Evolutionary conservation across 2,113 vertebrate species (phyloP).

Genomic region (Cathartes aura): DNA sequence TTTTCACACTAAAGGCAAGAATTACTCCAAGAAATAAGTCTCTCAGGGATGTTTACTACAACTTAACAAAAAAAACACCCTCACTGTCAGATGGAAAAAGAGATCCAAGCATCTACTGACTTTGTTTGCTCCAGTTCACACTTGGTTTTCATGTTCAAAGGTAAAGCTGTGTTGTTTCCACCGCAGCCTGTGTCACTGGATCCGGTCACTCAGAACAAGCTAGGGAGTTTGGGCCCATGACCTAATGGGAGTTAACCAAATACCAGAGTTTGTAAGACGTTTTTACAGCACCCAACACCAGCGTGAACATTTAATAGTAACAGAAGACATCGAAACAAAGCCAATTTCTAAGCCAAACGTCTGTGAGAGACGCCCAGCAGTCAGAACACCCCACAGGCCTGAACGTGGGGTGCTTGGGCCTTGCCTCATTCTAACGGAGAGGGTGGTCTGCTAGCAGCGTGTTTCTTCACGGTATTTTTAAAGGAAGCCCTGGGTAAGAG

Average conservation of each 20-base stretch:
- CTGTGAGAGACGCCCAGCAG: fast-evolving
- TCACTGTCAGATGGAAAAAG: neutral
- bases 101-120: neutral
- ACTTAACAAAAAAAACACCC: neutral
- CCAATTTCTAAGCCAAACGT: fast-evolving
- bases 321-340: neutral
- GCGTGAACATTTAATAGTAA: fast-evolving
- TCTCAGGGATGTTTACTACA: neutral
- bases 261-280: fast-evolving
- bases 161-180: neutral
- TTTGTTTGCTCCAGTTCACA: neutral
- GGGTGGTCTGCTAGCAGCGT: fast-evolving
- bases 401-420: fast-evolving
- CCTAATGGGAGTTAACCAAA: fast-evolving
- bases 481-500: neutral
- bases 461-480: fast-evolving
- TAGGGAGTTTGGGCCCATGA: fast-evolving
- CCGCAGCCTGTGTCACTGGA: fast-evolving
- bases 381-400: fast-evolving
- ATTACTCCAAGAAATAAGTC: neutral
- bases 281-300: neutral
- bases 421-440: fast-evolving
- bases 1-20: neutral
- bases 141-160: neutral
- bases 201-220: neutral